A percentile compares a stretch with the other conserved stretches of the same genome.
phyloP scores from a whole-genome alignment of 2,888 invertebrate genomes.

The Bellardia pandia region DNA sequence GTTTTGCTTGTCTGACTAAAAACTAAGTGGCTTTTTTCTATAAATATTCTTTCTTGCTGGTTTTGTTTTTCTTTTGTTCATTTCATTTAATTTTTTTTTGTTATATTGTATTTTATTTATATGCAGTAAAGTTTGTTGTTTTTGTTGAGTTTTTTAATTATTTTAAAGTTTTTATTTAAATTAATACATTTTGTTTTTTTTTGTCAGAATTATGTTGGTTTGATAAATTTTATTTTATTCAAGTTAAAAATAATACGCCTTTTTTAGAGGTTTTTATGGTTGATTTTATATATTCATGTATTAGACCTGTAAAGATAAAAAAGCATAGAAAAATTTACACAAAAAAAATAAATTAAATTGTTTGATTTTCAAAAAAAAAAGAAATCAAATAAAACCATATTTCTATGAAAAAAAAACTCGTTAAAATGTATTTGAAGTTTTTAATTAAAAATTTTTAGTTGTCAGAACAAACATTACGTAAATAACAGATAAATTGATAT shows the following conservation, averaged over 20 bases:
- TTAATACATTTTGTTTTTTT: slow-evolving; percentile 69
- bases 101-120: slow-evolving; percentile 36
- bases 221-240: slow-evolving; percentile 71
- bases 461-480: no score
- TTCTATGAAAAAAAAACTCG: not conserved
- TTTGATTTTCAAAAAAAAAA: not conserved
- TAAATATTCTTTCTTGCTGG: slow-evolving; percentile 30
- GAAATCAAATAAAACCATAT: not conserved
- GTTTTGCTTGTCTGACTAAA: slow-evolving; percentile 15
- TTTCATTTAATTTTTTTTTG: not conserved
- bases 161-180: slow-evolving; percentile 48
- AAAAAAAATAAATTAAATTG: not conserved
- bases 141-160: slow-evolving; percentile 59
- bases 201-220: slow-evolving; percentile 42
- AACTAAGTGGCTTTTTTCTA: slow-evolving; percentile 51
- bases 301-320: slow-evolving; percentile 73
- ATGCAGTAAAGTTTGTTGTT: slow-evolving; percentile 54
- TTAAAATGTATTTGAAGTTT: not conserved
- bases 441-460: not conserved
- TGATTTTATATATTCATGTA: slow-evolving; percentile 75
- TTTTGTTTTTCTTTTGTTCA: slow-evolving; percentile 44
- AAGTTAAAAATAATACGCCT: slow-evolving; percentile 74
- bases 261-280: slow-evolving; percentile 72
- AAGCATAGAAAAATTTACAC: not conserved
- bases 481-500: no score